These are phyloP conservation scores for Lota lota DNA, from an alignment of 2,113 vertebrate species.

Conservation along the genomic window DNA sequence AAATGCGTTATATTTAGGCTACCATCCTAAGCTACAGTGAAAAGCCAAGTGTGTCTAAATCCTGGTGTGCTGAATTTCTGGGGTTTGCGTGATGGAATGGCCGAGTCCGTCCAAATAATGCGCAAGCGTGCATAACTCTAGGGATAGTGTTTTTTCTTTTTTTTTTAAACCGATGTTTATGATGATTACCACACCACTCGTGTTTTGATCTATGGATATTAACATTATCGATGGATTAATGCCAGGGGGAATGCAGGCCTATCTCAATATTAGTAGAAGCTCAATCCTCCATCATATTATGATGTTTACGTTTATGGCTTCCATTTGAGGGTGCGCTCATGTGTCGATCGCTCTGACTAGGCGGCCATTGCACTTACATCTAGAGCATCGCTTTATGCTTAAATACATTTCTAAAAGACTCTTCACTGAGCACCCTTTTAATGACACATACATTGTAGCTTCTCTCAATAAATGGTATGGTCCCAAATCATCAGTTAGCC, in stretches of 20 bases:
- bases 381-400: background rate
- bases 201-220: background rate
- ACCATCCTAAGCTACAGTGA: background rate
- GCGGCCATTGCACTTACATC: constrained; percentile 43
- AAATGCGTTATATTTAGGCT: background rate
- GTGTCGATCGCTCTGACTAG: constrained; percentile 19
- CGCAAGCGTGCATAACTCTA: constrained; percentile 25
- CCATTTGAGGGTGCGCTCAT: constrained; percentile 50
- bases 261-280: background rate
- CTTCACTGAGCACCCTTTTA: too few relatives aligned
- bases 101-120: constrained; percentile 4
- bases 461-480: too few relatives aligned
- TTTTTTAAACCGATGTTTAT: background rate
- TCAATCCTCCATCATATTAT: constrained; percentile 34
- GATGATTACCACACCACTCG: background rate
- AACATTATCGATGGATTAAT: background rate
- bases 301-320: constrained; percentile 62
- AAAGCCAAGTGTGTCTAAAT: too few relatives aligned
- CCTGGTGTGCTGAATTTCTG: background rate
- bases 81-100: constrained; percentile 29
- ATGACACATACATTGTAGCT: too few relatives aligned
- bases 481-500: too few relatives aligned
- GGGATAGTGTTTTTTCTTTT: too few relatives aligned
- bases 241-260: background rate
- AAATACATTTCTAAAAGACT: too few relatives aligned